Evolutionary conservation across 2,113 vertebrate genomes (phyloP).

Genomic region (Corynorhinus townsendii): DNA sequence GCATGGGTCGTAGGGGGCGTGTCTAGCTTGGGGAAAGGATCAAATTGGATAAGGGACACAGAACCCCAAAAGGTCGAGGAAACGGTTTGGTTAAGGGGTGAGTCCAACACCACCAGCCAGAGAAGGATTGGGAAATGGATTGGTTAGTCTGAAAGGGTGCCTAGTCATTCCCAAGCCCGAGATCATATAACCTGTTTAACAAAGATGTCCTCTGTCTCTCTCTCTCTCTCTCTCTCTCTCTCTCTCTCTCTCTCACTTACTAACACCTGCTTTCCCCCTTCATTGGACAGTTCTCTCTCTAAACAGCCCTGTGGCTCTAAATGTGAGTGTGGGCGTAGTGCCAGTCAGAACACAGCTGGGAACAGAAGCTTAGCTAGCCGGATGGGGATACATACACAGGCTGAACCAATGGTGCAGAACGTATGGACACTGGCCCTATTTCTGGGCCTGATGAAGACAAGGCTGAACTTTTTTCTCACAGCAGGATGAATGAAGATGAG

Average conservation of each 20-base stretch:
- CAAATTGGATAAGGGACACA: neutral
- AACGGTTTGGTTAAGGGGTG: neutral
- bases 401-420: neutral
- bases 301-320: neutral
- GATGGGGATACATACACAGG: neutral
- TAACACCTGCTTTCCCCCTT: neutral
- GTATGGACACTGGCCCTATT: neutral
- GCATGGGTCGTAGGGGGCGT: neutral
- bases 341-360: neutral
- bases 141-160: neutral
- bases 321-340: neutral
- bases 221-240: neutral
- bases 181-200: neutral
- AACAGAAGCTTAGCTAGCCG: neutral
- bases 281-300: neutral
- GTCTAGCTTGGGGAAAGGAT: neutral
- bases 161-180: neutral
- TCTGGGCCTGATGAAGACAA: neutral
- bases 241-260: neutral
- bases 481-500: neutral
- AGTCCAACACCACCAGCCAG: neutral
- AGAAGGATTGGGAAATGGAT: neutral
- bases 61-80: neutral
- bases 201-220: neutral
- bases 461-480: neutral